Evolutionary conservation across 2,113 vertebrate species (phyloP), one percentile per base, ranked within the genome.

Genomic region (Brienomyrus brachyistius): DNA sequence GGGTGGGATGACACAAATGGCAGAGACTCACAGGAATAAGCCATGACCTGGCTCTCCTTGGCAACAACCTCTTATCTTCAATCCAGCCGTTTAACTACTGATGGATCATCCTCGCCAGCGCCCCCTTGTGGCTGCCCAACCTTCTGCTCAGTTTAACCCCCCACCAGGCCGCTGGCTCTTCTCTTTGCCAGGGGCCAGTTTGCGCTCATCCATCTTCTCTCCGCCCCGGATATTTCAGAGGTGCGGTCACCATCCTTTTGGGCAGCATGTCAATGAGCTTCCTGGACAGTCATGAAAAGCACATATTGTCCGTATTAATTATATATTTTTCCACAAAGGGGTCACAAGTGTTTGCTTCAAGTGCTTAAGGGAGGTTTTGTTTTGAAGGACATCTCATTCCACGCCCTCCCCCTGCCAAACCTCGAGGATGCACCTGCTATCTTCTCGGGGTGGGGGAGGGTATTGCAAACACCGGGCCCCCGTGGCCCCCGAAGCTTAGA

Each of bases 391-490:
- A 51, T 88, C 51, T 87, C 31, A 82, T 45, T 77, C 43, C 35
- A 88, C 86, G 54, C 82, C 89, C 90, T 48, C 27, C 56, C 52
- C 31, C 59, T 89, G 91, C 86, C 90, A 92, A 90, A 92, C 90
- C 48, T 86, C 90, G 90, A 91, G 70, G 90, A 84, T 74, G 87
- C 92, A 93, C 91, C 92, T 94, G 92, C 89, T 56, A 88, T 87
- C 91, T 92, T 52, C 35, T 45, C 70, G 86, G n/a, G 83, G 88
- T 70, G 27, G 17, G 86, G 40, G 43, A 45, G 89, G 90, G 84
- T 90, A 90, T 88, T 56, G 31, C 54, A 74, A 77, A 62, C 50
- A 21, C 23, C 19, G 88, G 88, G 80, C 70, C 40, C 47, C n/a
- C 23, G 5, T 48, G 50, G 31, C 47, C 13, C 27, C 17, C 27